Percentiles rank a stretch among this genome's conserved stretches.
Evolutionary conservation across 1,140 invertebrate species (phyloP).

Genomic region (Drosophila pachea): DNA sequence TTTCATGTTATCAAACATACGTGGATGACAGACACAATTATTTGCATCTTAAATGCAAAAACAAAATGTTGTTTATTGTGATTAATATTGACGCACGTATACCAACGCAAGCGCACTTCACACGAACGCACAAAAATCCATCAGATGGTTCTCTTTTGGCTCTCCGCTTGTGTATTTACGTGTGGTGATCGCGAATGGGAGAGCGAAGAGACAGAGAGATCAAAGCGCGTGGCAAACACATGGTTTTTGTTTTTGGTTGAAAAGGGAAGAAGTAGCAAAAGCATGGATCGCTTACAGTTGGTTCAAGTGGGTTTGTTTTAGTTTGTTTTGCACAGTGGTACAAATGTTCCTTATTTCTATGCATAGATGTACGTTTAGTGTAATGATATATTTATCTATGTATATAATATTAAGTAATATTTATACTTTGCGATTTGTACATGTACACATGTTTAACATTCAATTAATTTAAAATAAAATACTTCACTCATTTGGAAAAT

Average conservation of each 20-base stretch:
- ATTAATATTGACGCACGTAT: constrained; percentile 17
- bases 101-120: constrained; percentile 6
- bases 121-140: not conserved
- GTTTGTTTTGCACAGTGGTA: constrained; percentile 31
- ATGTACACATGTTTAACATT: no score
- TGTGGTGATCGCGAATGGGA: not conserved
- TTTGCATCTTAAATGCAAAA: constrained; percentile 30
- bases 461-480: no score
- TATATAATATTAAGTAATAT: not conserved
- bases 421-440: no score
- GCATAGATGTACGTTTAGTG: no score
- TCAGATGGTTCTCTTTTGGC: constrained; percentile 23
- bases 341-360: no score
- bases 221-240: constrained; percentile 73
- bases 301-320: constrained; percentile 21
- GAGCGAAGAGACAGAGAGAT: constrained; percentile 13
- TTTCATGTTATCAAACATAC: constrained; percentile 17
- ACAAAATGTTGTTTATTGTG: constrained; percentile 35
- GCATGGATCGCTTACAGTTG: constrained; percentile 60
- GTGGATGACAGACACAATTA: constrained; percentile 13
- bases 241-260: constrained; percentile 74
- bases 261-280: constrained; percentile 54
- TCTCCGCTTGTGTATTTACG: not conserved
- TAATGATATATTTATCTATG: no score
- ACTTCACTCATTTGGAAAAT: no score